A percentile compares a stretch with the other conserved stretches of the same genome.
phyloP scores from a whole-genome alignment of 1,140 invertebrate genomes.

The Acromyrmex echinatior region DNA sequence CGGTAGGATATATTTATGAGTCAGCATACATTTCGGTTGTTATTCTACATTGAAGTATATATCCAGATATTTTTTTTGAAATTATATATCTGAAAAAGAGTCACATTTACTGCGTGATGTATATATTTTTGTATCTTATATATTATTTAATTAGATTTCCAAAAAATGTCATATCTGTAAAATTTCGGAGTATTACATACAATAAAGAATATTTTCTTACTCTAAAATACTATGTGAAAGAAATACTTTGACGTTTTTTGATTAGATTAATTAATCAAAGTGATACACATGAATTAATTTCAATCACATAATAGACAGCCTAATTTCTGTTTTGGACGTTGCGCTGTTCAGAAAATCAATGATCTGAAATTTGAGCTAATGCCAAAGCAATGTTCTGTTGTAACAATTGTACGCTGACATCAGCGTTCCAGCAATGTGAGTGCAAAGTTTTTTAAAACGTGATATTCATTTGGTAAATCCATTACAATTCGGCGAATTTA shows the following conservation, averaged over 20 bases:
- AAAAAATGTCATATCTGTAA: neutral
- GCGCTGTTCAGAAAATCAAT: constrained; percentile 52
- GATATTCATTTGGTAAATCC: constrained; percentile 14
- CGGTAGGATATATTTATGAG: no score
- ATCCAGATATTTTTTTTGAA: neutral
- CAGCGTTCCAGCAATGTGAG: constrained; percentile 32
- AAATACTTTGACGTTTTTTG: neutral
- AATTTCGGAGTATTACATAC: neutral
- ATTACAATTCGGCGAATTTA: constrained; percentile 17
- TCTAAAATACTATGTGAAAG: neutral
- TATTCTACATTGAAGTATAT: neutral
- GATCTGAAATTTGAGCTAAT: constrained; percentile 51
- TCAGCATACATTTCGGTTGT: neutral
- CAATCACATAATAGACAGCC: constrained; percentile 36
- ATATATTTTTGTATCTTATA: neutral
- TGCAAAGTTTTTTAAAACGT: constrained; percentile 32
- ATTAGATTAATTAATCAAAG: constrained; percentile 28
- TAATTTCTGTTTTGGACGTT: constrained; percentile 53
- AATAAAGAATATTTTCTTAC: neutral
- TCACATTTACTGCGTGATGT: neutral
- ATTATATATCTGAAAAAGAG: neutral
- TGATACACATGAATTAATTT: constrained; percentile 36
- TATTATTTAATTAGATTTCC: neutral
- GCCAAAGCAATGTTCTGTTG: constrained; percentile 10
- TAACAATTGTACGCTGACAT: constrained; percentile 34